phyloP scores from a whole-genome alignment of 2,888 invertebrate species.

The Cheilosia urbana region DNA sequence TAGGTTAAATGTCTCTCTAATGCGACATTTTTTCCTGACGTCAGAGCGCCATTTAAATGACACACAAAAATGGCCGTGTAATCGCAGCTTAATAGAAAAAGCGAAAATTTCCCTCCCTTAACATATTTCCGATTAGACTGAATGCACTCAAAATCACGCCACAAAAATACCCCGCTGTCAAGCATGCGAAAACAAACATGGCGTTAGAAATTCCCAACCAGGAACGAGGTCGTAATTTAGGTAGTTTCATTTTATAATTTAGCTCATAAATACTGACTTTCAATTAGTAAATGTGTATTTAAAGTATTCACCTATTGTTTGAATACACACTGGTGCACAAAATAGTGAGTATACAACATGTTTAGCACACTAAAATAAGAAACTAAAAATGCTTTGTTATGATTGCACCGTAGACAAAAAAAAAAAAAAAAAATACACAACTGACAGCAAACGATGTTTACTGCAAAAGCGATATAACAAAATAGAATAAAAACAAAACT shows the following conservation, averaged over 20 bases:
- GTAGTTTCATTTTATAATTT: constrained; percentile 5
- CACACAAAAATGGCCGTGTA: no score
- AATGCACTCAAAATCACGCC: background rate
- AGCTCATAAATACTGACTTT: background rate
- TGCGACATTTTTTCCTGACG: no score
- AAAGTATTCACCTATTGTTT: background rate
- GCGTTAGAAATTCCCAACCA: constrained; percentile 21
- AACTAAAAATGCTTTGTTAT: constrained; percentile 20
- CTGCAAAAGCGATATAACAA: constrained; percentile 22
- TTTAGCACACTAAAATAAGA: background rate
- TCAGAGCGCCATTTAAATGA: no score
- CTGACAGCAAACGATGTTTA: constrained; percentile 45
- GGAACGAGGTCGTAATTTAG: background rate
- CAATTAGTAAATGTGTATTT: background rate
- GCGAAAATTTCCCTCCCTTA: no score
- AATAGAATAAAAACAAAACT: constrained; percentile 33
- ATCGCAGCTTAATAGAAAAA: no score
- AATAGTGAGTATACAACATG: background rate
- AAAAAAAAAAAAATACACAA: constrained; percentile 19
- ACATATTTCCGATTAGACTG: background rate
- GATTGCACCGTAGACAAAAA: constrained; percentile 16
- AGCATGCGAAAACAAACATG: constrained; percentile 25
- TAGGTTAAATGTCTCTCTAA: no score
- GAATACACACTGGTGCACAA: background rate
- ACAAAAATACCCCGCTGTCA: constrained; percentile 19